phyloP scores from a whole-genome alignment of 1,140 invertebrate genomes.

The Whitmania pigra region DNA sequence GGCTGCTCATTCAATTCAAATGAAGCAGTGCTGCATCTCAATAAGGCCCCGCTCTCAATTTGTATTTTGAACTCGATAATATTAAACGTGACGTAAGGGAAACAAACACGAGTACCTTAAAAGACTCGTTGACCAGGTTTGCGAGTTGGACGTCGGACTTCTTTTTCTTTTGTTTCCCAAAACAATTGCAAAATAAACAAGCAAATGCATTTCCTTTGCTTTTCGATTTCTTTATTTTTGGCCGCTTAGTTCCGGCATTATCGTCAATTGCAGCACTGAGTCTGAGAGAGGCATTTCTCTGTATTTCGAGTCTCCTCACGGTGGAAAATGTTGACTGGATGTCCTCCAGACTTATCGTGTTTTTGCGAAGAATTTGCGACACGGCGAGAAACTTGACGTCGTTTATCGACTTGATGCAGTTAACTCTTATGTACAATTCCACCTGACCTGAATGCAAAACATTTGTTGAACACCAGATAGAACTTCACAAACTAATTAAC shows the following conservation, averaged over 20 bases:
- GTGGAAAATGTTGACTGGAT: conserved; percentile 7
- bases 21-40: too few relatives aligned
- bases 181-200: too few relatives aligned
- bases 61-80: too few relatives aligned
- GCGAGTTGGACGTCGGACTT: too few relatives aligned
- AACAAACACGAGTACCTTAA: too few relatives aligned
- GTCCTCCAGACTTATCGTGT: conserved; percentile 2
- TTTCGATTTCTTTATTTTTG: too few relatives aligned
- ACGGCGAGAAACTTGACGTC: not conserved
- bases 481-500: not conserved
- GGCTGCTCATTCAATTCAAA: too few relatives aligned
- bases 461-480: not conserved
- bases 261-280: not conserved
- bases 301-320: not conserved
- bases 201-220: too few relatives aligned
- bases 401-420: not conserved
- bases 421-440: conserved; percentile 2
- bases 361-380: not conserved
- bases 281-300: not conserved
- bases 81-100: too few relatives aligned
- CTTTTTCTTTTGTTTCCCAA: too few relatives aligned
- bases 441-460: conserved; percentile 2
- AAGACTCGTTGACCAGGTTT: too few relatives aligned
- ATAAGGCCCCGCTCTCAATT: too few relatives aligned
- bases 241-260: not conserved